A percentile compares a stretch with the other conserved stretches of the same genome.
phyloP scores from a whole-genome alignment of 2,888 invertebrate species.

The Gibbula magus region DNA sequence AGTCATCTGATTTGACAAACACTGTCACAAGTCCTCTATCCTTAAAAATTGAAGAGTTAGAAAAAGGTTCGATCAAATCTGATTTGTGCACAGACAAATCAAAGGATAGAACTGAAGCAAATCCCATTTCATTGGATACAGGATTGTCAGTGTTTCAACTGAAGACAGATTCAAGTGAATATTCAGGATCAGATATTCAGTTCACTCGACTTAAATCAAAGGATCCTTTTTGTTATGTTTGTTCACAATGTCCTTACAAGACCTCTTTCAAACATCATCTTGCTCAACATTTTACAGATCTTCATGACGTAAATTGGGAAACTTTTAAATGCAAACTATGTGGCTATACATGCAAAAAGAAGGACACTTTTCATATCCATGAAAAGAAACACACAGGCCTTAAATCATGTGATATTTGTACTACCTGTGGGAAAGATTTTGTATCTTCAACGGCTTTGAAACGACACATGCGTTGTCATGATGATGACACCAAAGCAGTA shows the following conservation, averaged over 20 bases:
- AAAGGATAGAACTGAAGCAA: not conserved
- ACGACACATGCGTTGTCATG: conserved; percentile 45
- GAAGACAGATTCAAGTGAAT: not conserved
- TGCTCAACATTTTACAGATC: conserved; percentile 31
- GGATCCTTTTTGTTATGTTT: not conserved
- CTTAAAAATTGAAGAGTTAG: not conserved
- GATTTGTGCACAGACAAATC: not conserved
- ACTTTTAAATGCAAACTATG: conserved; percentile 31
- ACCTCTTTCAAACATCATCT: conserved; percentile 17
- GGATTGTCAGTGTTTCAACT: not conserved
- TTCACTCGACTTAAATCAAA: not conserved
- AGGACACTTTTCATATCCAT: conserved; percentile 30
- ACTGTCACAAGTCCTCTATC: not conserved
- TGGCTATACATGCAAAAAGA: conserved; percentile 34
- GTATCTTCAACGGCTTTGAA: conserved; percentile 38
- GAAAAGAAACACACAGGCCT: conserved; percentile 30
- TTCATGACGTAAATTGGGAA: conserved; percentile 32
- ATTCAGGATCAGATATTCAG: not conserved
- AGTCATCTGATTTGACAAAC: not conserved
- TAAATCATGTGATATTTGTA: conserved; percentile 26
- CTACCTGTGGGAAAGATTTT: conserved; percentile 38
- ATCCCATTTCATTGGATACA: not conserved
- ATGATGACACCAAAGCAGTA: conserved; percentile 32
- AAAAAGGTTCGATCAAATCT: not conserved
- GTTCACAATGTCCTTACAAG: conserved; percentile 23